A percentile compares a stretch with the other conserved stretches of the same genome.
These are phyloP conservation scores for Prinia subflava DNA, from an alignment of 2,113 vertebrate species.

Conservation along the genomic window DNA sequence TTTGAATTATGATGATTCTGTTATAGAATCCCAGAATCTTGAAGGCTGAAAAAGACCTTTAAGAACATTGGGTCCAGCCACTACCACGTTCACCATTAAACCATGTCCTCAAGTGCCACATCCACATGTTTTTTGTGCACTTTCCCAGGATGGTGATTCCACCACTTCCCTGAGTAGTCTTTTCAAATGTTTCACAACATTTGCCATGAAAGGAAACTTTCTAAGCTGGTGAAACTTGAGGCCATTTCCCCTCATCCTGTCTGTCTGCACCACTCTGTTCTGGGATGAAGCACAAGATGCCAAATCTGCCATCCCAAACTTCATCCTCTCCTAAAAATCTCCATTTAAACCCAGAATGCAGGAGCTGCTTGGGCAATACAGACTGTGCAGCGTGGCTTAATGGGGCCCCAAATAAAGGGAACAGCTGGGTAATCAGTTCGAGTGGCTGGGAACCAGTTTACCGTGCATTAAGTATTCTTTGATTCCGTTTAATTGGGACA, in stretches of 20 bases:
- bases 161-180: neutral
- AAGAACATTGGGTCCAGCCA: neutral
- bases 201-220: neutral
- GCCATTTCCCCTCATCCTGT: neutral
- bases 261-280: neutral
- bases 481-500: constrained; percentile 51
- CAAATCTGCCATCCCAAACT: fast-evolving
- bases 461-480: constrained; percentile 45
- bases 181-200: neutral
- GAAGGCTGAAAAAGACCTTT: neutral
- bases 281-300: fast-evolving
- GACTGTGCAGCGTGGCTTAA: neutral
- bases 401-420: neutral
- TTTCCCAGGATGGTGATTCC: neutral
- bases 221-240: neutral
- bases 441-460: constrained; percentile 29
- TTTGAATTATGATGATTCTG: neutral
- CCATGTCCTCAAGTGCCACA: neutral
- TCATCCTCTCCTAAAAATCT: neutral
- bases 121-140: neutral
- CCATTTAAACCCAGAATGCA: neutral
- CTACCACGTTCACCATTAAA: neutral
- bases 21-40: neutral
- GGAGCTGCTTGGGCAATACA: neutral
- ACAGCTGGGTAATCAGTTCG: constrained; percentile 48